Conservation (phyloP, 2,888 invertebrate genomes). For the Resseliella maxima region DNA sequence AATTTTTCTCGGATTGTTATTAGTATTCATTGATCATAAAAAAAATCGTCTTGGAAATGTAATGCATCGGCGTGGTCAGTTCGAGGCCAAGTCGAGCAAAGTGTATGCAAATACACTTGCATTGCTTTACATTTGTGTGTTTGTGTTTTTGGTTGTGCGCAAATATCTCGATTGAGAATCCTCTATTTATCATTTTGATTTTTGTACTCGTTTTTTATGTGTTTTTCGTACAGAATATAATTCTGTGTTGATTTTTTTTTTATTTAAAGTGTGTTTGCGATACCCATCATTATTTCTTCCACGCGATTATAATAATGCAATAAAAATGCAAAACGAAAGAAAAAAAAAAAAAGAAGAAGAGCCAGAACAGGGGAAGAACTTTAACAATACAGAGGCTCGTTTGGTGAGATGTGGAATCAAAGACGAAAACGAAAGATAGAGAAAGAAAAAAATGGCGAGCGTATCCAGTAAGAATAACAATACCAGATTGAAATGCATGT, state of each 20-base stretch:
- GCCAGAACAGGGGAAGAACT: not conserved
- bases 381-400: not conserved
- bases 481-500: slow-evolving; percentile 53
- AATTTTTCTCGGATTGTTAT: not conserved
- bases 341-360: not conserved
- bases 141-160: not conserved
- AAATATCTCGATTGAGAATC: not conserved
- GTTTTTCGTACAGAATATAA: slow-evolving; percentile 45
- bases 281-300: slow-evolving; percentile 2
- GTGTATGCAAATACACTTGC: slow-evolving; percentile 18
- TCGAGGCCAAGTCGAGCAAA: not conserved
- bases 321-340: slow-evolving; percentile 20
- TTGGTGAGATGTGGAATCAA: not conserved
- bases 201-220: slow-evolving; percentile 3
- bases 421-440: not conserved
- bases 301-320: slow-evolving; percentile 45
- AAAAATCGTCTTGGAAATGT: not conserved
- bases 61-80: not conserved
- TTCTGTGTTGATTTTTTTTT: not conserved
- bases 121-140: not conserved
- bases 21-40: not conserved
- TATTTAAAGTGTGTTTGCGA: not conserved
- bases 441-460: not conserved
- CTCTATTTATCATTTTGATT: slow-evolving; percentile 42
- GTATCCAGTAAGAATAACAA: slow-evolving; percentile 49